Evolutionary conservation across 2,113 vertebrate species (phyloP).

Genomic region (Campylomormyrus numenius): DNA sequence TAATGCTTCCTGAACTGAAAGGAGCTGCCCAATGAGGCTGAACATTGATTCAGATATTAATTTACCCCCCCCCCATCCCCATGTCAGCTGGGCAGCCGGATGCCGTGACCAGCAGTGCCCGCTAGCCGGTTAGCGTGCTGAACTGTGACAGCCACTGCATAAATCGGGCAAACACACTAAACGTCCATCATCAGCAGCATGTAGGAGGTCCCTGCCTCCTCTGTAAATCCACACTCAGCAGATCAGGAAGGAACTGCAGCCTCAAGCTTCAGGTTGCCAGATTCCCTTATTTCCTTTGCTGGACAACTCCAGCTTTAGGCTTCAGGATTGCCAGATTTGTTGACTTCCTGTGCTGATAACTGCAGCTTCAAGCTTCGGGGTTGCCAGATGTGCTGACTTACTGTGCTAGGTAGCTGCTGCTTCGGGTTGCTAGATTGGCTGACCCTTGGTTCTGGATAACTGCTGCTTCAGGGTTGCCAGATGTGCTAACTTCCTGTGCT

Average conservation of each 20-base stretch:
- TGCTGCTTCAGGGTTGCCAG: neutral
- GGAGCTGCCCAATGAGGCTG: conserved; percentile 33
- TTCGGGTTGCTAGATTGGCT: neutral
- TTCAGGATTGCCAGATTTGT: neutral
- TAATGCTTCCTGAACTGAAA: conserved; percentile 41
- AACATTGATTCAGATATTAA: conserved; percentile 12
- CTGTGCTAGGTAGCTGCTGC: neutral
- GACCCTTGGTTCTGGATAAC: neutral
- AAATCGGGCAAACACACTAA: neutral
- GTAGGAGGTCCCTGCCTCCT: neutral
- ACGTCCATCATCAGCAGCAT: neutral
- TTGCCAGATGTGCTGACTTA: neutral
- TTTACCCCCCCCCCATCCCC: neutral
- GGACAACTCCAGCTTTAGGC: too few relatives aligned
- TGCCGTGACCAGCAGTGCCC: neutral
- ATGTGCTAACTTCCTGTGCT: neutral
- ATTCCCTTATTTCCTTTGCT: too few relatives aligned
- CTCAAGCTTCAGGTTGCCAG: neutral
- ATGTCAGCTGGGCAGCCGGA: neutral
- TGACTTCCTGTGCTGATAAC: neutral
- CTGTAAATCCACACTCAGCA: neutral
- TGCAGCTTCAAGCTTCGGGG: neutral
- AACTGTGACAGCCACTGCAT: neutral
- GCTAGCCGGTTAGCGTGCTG: neutral
- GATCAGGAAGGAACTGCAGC: neutral